Percentiles rank a stretch among this genome's conserved stretches.
phyloP scores from a whole-genome alignment of 2,113 vertebrate species.

The Ailurus styani region DNA sequence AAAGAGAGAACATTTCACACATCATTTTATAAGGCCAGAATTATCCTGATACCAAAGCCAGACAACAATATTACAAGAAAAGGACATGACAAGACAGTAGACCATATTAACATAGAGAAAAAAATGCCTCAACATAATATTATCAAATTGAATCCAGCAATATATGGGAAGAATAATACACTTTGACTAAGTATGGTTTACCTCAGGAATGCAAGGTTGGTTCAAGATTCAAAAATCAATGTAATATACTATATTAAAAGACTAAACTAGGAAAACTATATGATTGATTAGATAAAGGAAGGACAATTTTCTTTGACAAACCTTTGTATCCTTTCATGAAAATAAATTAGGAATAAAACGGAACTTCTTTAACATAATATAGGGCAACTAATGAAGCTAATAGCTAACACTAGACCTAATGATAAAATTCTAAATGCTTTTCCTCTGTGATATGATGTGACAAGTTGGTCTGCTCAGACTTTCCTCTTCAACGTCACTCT shows the following conservation, averaged over 20 bases:
- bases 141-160: neutral
- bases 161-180: neutral
- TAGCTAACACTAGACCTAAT: neutral
- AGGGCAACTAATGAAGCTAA: neutral
- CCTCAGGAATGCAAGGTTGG: neutral
- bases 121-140: neutral
- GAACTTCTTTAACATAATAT: neutral
- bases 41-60: neutral
- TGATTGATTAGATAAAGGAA: neutral
- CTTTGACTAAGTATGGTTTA: neutral
- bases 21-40: neutral
- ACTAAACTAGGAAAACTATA: neutral
- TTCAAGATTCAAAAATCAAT: neutral
- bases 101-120: neutral
- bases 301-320: neutral
- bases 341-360: neutral
- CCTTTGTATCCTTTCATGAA: neutral
- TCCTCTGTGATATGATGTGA: neutral
- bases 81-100: neutral
- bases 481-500: neutral
- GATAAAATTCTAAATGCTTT: neutral
- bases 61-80: neutral
- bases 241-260: neutral
- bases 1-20: neutral
- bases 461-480: neutral